phyloP scores from a whole-genome alignment of 2,113 vertebrate species.

The Alligator sinensis region DNA sequence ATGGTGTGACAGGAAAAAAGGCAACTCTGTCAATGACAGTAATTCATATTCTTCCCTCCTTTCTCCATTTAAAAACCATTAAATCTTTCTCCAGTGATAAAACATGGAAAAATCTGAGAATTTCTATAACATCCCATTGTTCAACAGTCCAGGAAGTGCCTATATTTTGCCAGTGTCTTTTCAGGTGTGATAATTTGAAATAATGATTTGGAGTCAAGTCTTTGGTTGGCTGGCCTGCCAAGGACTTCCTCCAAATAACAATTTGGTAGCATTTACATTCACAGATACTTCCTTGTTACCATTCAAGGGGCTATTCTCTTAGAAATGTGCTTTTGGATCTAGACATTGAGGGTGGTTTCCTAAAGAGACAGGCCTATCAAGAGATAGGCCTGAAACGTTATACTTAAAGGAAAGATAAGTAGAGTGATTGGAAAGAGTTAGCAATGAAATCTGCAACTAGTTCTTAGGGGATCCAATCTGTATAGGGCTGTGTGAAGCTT shows the following conservation, averaged over 20 bases:
- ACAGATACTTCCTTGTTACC: not conserved
- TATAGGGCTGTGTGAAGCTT: no score
- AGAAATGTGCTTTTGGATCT: not conserved
- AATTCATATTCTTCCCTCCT: not conserved
- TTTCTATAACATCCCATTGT: not conserved
- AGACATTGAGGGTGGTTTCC: not conserved
- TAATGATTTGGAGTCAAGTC: not conserved
- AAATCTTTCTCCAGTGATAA: not conserved
- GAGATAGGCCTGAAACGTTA: not conserved
- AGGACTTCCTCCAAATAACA: not conserved
- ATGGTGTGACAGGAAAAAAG: not conserved
- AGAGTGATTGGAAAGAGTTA: not conserved
- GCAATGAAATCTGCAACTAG: not conserved
- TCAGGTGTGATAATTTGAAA: not conserved
- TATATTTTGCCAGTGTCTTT: not conserved
- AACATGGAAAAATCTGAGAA: not conserved
- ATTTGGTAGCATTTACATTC: not conserved
- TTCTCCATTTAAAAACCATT: not conserved
- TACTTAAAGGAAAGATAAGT: not conserved
- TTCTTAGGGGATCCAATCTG: not conserved
- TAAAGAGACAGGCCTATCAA: not conserved
- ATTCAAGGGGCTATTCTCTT: not conserved
- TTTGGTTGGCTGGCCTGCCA: not conserved
- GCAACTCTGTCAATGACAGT: not conserved
- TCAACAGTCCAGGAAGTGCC: not conserved